Base-by-base conservation (phyloP, 2,888 invertebrate genomes). In the Entomobrya multifasciata region DNA sequence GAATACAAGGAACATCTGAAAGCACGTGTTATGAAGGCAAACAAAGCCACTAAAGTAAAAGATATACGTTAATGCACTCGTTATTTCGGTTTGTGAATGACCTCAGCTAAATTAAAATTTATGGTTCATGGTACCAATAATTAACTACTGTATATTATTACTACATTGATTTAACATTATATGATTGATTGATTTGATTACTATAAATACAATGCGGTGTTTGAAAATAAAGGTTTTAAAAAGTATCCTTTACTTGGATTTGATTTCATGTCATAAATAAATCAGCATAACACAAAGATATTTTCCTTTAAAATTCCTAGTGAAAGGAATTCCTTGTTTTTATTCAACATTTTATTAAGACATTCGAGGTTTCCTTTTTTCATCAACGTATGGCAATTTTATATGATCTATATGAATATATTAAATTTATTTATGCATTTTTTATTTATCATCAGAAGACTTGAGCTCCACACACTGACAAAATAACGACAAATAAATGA, bases 1-100 rank as follows among this genome's bases (percentile, higher is more conserved):
- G 95, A 96, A 88, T 99, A 99, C 94, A 99, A 99, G 93, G 96
- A 98, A 92, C 96, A 97, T 92, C 94, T 99, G 90, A 97, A 97
- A 92, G 95, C 95, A 86, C 97, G 96, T 93, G 96, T 98, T 91
- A 93, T 96, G 67, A 96, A 96, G 92, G 96, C 96, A 72, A 95
- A 94, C 90, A 91, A 85, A 57, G 78, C 87, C 22, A 82, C 83
- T 22, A 47, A 4, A 8, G 4, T 60, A 36, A 88, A 89, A 83
- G 67, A 76, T 72, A 72, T 84, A 77, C 85, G 85, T 60, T 36
- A 85, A 77, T 47, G 62, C 20, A 15, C 4, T 41, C 25, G 0
- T 79, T 65, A 55, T 57, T 76, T 44, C 17, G 22, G 77, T 44
- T 60, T 44, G 44, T 44, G 22, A 47, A 60, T 44, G 22, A 47